phyloP scores from a whole-genome alignment of 2,888 invertebrate genomes.

The Phaonia tiefii region DNA sequence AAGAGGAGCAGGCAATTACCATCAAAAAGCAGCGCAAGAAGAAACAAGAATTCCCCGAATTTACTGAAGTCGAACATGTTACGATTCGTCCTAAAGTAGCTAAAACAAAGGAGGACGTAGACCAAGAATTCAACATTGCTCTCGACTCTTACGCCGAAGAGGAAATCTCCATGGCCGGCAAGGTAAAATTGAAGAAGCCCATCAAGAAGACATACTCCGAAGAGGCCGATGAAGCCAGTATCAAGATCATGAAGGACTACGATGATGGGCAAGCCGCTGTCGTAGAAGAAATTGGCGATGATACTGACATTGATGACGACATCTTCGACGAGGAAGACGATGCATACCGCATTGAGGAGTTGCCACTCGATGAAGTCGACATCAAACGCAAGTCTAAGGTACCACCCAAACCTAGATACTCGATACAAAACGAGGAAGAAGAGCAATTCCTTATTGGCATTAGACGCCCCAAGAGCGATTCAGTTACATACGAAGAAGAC shows the following conservation, averaged over 20 bases:
- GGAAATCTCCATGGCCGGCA: constrained; percentile 92
- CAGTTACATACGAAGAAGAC: constrained; percentile 83
- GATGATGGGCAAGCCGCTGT: constrained; percentile 83
- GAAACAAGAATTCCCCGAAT: constrained; percentile 86
- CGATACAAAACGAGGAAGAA: constrained; percentile 83
- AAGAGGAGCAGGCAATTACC: constrained; percentile 86
- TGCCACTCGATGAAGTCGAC: constrained; percentile 80
- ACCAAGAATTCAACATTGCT: constrained; percentile 93
- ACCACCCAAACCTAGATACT: constrained; percentile 81
- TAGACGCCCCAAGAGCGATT: constrained; percentile 81
- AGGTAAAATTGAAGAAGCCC: constrained; percentile 88
- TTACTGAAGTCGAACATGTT: constrained; percentile 88
- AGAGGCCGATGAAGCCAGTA: constrained; percentile 89
- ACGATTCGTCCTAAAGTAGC: constrained; percentile 89
- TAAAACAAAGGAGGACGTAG: constrained; percentile 92
- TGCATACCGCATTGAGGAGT: constrained; percentile 83
- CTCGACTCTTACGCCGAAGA: constrained; percentile 93
- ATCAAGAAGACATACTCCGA: constrained; percentile 88
- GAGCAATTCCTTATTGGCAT: constrained; percentile 82
- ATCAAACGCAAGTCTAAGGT: constrained; percentile 81
- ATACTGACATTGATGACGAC: constrained; percentile 82
- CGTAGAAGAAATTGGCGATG: constrained; percentile 85
- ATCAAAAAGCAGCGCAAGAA: constrained; percentile 87
- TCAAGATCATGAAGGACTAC: constrained; percentile 84
- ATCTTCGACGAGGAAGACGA: constrained; percentile 82